Conservation (phyloP, 2,113 vertebrate genomes). For the Ciconia stormi region DNA sequence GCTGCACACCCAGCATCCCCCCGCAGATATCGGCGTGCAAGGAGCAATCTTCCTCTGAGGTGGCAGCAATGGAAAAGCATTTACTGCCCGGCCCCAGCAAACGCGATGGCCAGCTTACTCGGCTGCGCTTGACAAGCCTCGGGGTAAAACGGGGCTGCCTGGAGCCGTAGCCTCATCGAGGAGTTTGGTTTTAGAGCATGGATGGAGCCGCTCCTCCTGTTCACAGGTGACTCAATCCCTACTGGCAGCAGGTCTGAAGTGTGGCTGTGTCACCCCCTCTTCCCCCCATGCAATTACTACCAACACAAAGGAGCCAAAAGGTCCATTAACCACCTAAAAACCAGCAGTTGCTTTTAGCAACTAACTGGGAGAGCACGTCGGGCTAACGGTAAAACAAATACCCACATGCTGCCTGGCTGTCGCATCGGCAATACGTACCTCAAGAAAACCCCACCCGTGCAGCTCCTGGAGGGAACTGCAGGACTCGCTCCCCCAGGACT, state of each 20-base stretch:
- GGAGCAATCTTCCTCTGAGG: rapidly evolving
- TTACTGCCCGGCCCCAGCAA: background rate
- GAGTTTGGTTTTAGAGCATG: rapidly evolving
- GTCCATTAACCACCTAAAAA: background rate
- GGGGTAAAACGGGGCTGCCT: background rate
- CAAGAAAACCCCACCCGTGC: background rate
- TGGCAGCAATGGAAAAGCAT: rapidly evolving
- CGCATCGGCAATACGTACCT: rapidly evolving
- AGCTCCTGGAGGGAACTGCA: background rate
- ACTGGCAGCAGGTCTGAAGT: rapidly evolving
- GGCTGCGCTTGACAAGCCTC: rapidly evolving
- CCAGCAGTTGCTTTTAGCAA: rapidly evolving
- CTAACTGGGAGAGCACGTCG: background rate
- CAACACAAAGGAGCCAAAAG: too few species aligned
- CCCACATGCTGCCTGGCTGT: rapidly evolving
- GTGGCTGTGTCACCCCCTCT: rapidly evolving
- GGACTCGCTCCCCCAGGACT: background rate
- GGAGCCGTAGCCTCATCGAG: rapidly evolving
- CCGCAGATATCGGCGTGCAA: rapidly evolving
- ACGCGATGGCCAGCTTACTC: rapidly evolving
- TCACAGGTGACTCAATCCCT: rapidly evolving
- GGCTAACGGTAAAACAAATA: rapidly evolving
- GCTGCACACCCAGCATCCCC: background rate
- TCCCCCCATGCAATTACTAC: background rate
- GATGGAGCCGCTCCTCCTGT: rapidly evolving